phyloP scores from a whole-genome alignment of 2,113 vertebrate species.

The Ageneiosus marmoratus region DNA sequence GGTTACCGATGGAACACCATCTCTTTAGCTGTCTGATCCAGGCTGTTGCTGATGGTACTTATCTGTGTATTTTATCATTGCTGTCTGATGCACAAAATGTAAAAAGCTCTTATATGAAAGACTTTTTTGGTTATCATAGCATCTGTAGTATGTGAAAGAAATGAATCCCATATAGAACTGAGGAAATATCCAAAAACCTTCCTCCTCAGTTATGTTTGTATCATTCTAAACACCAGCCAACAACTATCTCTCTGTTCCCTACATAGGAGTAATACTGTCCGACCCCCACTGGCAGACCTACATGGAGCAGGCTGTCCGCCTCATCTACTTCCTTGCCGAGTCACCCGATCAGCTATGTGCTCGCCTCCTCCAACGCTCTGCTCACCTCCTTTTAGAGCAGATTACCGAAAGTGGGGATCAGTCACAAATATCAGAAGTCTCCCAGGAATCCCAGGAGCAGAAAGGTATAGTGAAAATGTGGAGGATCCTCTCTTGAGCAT shows the following conservation, averaged over 20 bases:
- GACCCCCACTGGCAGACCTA: conserved; percentile 88
- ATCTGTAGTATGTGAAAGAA: not conserved
- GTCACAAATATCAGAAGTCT: conserved; percentile 59
- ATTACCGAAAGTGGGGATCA: conserved; percentile 57
- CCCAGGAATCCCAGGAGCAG: conserved; percentile 60
- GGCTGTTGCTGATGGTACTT: conserved; percentile 79
- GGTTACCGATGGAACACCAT: conserved; percentile 82
- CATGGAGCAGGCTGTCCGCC: conserved; percentile 82
- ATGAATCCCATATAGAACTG: not conserved
- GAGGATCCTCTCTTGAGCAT: not conserved
- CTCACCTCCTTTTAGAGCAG: conserved; percentile 69
- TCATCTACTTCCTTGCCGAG: conserved; percentile 90
- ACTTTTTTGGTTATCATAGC: not conserved
- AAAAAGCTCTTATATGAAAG: not conserved
- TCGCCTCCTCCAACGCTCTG: conserved; percentile 77
- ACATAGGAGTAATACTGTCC: conserved; percentile 71
- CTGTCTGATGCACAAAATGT: not conserved
- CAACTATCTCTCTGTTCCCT: not conserved
- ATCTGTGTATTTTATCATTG: not conserved
- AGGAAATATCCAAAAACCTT: not conserved
- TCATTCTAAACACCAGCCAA: not conserved
- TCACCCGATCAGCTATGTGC: conserved; percentile 87
- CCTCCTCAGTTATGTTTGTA: no score
- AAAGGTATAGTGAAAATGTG: conserved; percentile 56
- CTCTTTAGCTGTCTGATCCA: conserved; percentile 81